Evolutionary conservation across 2,888 invertebrate species (phyloP).

Genomic region (Fragum whitleyi): DNA sequence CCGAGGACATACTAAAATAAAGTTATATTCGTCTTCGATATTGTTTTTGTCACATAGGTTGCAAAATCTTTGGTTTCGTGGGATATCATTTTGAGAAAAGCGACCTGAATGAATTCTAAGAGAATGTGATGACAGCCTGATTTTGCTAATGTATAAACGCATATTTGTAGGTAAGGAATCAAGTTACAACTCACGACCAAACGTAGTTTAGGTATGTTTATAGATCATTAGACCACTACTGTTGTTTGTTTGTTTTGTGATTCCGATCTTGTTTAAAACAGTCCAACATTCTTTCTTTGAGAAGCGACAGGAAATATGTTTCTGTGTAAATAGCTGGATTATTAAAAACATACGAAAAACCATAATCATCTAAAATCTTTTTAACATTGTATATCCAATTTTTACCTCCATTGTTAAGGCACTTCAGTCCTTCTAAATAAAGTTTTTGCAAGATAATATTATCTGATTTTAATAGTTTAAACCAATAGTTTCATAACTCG

Average conservation of each 20-base stretch:
- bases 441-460: slow-evolving; percentile 15
- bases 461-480: neutral
- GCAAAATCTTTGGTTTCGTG: slow-evolving; percentile 21
- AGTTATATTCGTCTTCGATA: slow-evolving; percentile 29
- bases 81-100: slow-evolving; percentile 10
- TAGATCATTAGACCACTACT: slow-evolving; percentile 7
- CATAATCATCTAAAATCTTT: slow-evolving; percentile 24
- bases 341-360: slow-evolving; percentile 7
- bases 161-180: slow-evolving; percentile 13
- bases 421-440: neutral
- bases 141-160: neutral
- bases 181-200: slow-evolving; percentile 16
- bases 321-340: neutral
- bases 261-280: slow-evolving; percentile 32
- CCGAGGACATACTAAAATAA: slow-evolving; percentile 17
- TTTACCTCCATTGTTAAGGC: neutral
- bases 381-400: slow-evolving; percentile 24
- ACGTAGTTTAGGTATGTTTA: neutral
- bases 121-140: slow-evolving; percentile 17
- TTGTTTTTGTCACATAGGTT: slow-evolving; percentile 3
- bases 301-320: neutral
- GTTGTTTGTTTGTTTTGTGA: neutral
- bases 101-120: slow-evolving; percentile 20
- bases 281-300: slow-evolving; percentile 26
- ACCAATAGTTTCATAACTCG: slow-evolving; percentile 16